These are phyloP conservation scores for Ophion ventricosus DNA, from an alignment of 2,888 invertebrate species.

Conservation along the genomic window DNA sequence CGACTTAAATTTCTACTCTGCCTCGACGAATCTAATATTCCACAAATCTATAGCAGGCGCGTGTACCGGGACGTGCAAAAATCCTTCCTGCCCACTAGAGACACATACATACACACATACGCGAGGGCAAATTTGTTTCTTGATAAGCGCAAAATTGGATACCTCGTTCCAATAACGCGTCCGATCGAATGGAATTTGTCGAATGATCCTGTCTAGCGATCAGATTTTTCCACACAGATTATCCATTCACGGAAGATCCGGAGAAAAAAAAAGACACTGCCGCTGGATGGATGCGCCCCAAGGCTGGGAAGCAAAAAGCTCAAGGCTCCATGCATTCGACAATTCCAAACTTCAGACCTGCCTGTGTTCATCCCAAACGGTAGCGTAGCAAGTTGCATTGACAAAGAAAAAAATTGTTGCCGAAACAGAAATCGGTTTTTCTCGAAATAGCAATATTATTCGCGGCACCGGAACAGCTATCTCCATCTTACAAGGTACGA, in stretches of 20 bases:
- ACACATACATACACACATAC: neutral
- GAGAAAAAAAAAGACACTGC: too few relatives aligned
- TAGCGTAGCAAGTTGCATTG: neutral
- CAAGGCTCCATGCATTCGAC: too few relatives aligned
- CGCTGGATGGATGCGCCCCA: too few relatives aligned
- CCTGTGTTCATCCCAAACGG: neutral
- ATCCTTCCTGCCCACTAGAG: neutral
- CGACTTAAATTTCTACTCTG: constrained; percentile 55
- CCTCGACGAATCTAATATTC: constrained; percentile 52
- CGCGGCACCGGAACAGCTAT: neutral
- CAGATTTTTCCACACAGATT: neutral
- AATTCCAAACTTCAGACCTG: neutral
- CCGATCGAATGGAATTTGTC: neutral
- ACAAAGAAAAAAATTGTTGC: neutral
- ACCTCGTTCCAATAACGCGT: neutral
- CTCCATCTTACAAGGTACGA: constrained; percentile 11
- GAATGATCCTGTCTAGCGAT: neutral
- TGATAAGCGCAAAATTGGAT: neutral
- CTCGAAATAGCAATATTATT: neutral
- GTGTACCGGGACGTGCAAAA: neutral
- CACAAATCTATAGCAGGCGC: constrained; percentile 2
- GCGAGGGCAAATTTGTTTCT: too few relatives aligned
- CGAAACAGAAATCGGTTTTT: neutral
- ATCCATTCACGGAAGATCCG: neutral
- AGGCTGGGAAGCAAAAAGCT: too few relatives aligned